A percentile compares a stretch with the other conserved stretches of the same genome.
phyloP scores from a whole-genome alignment of 35 echinoderm and acorn worm species.

The Acanthaster planci region DNA sequence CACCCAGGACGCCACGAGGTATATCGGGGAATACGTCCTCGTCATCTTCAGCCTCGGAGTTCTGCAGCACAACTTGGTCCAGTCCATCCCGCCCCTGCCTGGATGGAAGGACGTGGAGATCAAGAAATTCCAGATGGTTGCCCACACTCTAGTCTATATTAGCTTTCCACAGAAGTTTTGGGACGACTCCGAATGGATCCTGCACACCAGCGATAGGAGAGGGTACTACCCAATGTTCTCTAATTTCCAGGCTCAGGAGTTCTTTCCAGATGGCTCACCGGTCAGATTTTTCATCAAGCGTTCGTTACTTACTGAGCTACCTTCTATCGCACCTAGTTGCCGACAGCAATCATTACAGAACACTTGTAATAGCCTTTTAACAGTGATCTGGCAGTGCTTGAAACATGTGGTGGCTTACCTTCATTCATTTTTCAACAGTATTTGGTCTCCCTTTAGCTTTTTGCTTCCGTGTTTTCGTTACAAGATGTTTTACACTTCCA shows the following conservation, averaged over 20 bases:
- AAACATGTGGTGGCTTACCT: neutral
- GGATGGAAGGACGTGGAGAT: constrained; percentile 49
- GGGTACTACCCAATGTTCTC: constrained; percentile 48
- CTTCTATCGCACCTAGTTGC: neutral
- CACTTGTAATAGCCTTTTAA: neutral
- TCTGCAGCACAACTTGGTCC: constrained; percentile 30
- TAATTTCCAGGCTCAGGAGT: constrained; percentile 33
- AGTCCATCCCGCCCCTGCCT: constrained; percentile 39
- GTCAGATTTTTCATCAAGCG: neutral
- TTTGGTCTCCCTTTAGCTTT: neutral
- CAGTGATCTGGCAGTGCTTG: neutral
- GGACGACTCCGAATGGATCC: constrained; percentile 45
- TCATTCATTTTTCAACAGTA: neutral
- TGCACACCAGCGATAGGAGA: constrained; percentile 27
- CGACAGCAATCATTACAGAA: neutral
- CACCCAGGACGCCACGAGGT: constrained; percentile 28
- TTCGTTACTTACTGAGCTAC: neutral
- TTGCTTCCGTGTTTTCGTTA: no score
- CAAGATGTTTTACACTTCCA: no score
- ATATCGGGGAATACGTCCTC: constrained; percentile 37
- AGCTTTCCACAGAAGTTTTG: constrained; percentile 50
- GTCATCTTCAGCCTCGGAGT: constrained; percentile 57
- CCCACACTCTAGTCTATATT: constrained; percentile 32
- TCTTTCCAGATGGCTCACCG: constrained; percentile 36
- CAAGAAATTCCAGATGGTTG: constrained; percentile 28